Evolutionary conservation across 64 coral and sea anemone species (phyloP), one percentile per base, ranked within the genome.

Genomic region (Porites australiensis): DNA sequence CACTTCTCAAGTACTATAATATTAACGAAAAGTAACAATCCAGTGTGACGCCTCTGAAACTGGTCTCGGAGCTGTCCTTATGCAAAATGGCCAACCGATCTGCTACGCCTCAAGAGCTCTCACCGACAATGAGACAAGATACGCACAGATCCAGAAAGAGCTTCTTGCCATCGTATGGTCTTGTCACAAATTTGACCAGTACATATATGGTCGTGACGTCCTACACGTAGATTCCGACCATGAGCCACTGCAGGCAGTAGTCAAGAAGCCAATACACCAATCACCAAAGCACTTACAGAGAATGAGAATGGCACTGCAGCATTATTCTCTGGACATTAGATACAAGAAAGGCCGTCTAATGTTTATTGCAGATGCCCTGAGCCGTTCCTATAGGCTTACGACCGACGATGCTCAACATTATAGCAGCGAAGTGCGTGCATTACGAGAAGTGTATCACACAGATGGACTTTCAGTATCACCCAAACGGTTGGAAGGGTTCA

Each of bases 141-240:
- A 82, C 60, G 50, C 53, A 3, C 53, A 82, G 60, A 82, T 62
- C 77, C 53, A 60, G 10, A 82, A 82, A 44, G 18, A 82, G 8
- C 78, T 82, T 7, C 60, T 82, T 19, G 50, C 51, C 53, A 60
- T 82, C 21, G 50, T 14, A n/a, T 82, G 78, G 78, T n/a, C 77
- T 80, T 27, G n/a, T 60, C 4, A 80, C 19, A 82, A 82, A 4
- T 82, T 82, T 60, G 16, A 82, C 51, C 78, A 82, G 21, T 82
- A 37, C 27, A 37, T 37, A 37, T 37, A 37, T 37, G 27, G 27
- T 37, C 27, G 27, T 37, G 27, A 37, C 3, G 59, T 82, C 60
- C 53, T 20, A 60, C 52, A 22, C 4, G 23, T 55, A 3, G 79
- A 82, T 13, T 55, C 79, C n/a, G 79, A 82, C 44, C 50, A 82